Conservation (phyloP, 2,888 invertebrate species). For the Morpho deidamia region DNA sequence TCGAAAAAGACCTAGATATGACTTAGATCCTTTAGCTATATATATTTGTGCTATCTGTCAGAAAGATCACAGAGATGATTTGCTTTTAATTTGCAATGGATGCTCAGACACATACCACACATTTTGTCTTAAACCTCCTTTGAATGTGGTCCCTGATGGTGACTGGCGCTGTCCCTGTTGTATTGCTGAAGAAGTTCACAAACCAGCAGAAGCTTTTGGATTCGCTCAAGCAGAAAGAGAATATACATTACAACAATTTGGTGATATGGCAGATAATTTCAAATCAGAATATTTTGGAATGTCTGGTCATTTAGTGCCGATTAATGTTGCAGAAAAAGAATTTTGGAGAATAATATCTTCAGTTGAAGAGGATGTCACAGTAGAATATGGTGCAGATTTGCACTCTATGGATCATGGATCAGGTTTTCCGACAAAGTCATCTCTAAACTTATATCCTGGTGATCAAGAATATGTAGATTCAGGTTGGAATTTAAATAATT, state of each 20-base stretch:
- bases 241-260: constrained; percentile 85
- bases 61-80: constrained; percentile 82
- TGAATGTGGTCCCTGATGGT: constrained; percentile 82
- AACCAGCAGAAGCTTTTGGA: constrained; percentile 85
- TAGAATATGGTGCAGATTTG: constrained; percentile 89
- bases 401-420: constrained; percentile 87
- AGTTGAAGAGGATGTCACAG: constrained; percentile 85
- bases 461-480: constrained; percentile 82
- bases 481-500: constrained; percentile 88
- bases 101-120: constrained; percentile 87
- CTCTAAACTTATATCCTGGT: constrained; percentile 78
- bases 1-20: constrained; percentile 69
- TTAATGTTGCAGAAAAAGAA: constrained; percentile 82
- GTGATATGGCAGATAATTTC: constrained; percentile 88
- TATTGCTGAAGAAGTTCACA: constrained; percentile 81
- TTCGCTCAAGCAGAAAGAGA: constrained; percentile 86
- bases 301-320: constrained; percentile 81
- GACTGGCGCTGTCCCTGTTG: constrained; percentile 87
- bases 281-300: constrained; percentile 86
- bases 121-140: constrained; percentile 84
- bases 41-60: constrained; percentile 82
- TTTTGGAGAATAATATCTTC: constrained; percentile 87
- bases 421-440: constrained; percentile 84
- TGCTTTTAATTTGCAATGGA: constrained; percentile 83
- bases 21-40: constrained; percentile 78